A percentile compares a stretch with the other conserved stretches of the same genome.
Conservation (phyloP, 2,113 vertebrate species). For the Ranitomeya variabilis region DNA sequence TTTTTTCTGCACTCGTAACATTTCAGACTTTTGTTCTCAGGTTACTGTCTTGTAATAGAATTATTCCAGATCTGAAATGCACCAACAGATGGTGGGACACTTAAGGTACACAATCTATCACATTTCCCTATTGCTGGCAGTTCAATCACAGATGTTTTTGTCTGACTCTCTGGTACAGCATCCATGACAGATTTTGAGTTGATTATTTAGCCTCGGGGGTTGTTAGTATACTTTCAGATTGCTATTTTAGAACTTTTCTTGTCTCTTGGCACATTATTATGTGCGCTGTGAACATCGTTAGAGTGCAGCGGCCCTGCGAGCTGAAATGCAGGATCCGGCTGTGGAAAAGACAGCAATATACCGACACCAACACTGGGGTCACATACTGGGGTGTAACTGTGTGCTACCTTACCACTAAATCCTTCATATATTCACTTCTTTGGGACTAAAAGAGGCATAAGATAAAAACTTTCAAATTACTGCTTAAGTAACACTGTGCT, state of each 20-base stretch:
- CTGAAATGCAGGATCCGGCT: neutral
- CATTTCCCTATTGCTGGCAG: constrained; percentile 53
- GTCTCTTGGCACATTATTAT: constrained; percentile 47
- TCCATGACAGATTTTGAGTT: constrained; percentile 49
- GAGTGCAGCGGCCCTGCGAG: neutral
- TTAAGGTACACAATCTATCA: constrained; percentile 56
- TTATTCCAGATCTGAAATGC: constrained; percentile 46
- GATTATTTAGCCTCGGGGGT: constrained; percentile 55
- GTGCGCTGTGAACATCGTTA: constrained; percentile 34
- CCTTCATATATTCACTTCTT: neutral
- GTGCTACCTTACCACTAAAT: neutral
- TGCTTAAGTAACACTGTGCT: too few relatives aligned
- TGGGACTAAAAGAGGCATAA: neutral
- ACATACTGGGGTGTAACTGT: neutral
- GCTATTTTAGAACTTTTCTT: constrained; percentile 39
- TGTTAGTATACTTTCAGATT: constrained; percentile 42
- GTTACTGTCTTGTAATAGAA: constrained; percentile 51
- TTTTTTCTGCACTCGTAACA: neutral
- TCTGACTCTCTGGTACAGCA: constrained; percentile 49
- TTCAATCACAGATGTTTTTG: constrained; percentile 57
- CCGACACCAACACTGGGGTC: neutral
- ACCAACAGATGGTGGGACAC: constrained; percentile 53
- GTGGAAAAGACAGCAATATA: neutral
- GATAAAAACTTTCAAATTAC: too few relatives aligned
- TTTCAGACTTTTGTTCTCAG: constrained; percentile 6